A percentile compares a stretch with the other conserved stretches of the same genome.
phyloP scores from a whole-genome alignment of 1,140 invertebrate genomes.

The Copidosoma floridanum region DNA sequence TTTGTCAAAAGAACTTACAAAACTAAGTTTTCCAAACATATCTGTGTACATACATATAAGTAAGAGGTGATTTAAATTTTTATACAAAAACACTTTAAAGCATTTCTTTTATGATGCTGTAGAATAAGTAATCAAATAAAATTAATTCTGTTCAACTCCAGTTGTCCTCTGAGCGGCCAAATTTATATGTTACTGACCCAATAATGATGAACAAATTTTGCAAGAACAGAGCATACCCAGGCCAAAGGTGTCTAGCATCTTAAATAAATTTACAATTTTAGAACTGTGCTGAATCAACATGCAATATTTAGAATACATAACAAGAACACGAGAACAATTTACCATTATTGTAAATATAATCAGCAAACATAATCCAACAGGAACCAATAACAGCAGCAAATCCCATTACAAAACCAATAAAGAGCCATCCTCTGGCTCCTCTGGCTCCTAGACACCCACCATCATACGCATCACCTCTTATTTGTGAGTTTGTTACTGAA shows the following conservation, averaged over 20 bases:
- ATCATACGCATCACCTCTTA: constrained; percentile 82
- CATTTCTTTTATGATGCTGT: not conserved
- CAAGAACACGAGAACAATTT: not conserved
- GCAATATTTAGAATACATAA: not conserved
- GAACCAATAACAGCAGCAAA: constrained; percentile 94
- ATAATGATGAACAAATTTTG: constrained; percentile 96
- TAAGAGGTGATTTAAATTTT: no score
- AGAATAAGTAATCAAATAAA: not conserved
- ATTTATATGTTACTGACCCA: constrained; percentile 88
- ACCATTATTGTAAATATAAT: constrained; percentile 62
- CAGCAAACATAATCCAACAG: constrained; percentile 91
- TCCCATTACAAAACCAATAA: constrained; percentile 93
- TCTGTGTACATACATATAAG: no score
- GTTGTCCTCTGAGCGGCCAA: constrained; percentile 87
- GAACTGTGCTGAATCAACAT: constrained; percentile 25
- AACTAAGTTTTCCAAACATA: no score
- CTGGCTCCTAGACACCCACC: constrained; percentile 85
- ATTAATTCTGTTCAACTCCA: constrained; percentile 50
- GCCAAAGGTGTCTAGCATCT: constrained; percentile 62
- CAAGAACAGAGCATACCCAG: constrained; percentile 88
- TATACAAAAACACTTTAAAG: not conserved
- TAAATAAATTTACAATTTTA: no score
- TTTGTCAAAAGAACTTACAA: no score
- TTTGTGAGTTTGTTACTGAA: constrained; percentile 91
- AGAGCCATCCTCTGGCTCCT: constrained; percentile 92